Percentiles rank a stretch among this genome's conserved stretches.
These are phyloP conservation scores for Paracyclopina nana DNA, from an alignment of 1,140 invertebrate species.

Conservation along the genomic window DNA sequence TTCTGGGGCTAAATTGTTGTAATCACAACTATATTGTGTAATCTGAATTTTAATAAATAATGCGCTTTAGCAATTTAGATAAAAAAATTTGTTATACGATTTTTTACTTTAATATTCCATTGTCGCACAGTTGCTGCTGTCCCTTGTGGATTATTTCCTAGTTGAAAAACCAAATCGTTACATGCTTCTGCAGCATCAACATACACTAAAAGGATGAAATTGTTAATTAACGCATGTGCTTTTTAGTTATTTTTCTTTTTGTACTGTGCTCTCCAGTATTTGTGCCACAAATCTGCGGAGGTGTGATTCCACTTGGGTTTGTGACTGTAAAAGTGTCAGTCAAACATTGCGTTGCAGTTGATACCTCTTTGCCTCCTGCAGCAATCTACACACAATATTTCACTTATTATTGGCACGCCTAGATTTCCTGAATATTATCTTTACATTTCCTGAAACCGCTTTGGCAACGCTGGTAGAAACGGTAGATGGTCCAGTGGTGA, in stretches of 20 bases:
- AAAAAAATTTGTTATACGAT: not conserved
- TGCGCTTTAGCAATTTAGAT: not conserved
- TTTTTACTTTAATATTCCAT: constrained; percentile 12
- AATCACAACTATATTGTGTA: constrained; percentile 6
- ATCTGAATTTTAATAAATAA: not conserved
- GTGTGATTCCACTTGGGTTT: not conserved
- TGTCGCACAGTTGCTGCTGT: not conserved
- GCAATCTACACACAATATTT: too few species aligned
- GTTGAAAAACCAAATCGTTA: not conserved
- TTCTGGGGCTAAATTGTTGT: constrained; percentile 8
- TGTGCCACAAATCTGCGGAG: not conserved
- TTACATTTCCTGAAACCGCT: too few species aligned
- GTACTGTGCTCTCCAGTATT: constrained; percentile 1
- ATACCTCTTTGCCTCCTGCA: not conserved
- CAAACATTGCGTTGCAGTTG: not conserved
- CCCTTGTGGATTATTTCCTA: not conserved
- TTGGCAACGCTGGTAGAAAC: too few species aligned
- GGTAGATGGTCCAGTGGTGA: too few species aligned
- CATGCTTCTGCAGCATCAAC: not conserved
- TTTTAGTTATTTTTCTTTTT: not conserved
- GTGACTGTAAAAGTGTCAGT: not conserved
- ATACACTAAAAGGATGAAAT: not conserved
- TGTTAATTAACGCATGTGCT: not conserved
- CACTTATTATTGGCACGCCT: too few species aligned
- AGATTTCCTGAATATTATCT: too few species aligned